Base-by-base conservation (phyloP, 2,797 vertebrate genomes). In the Hemitrygon akajei region DNA sequence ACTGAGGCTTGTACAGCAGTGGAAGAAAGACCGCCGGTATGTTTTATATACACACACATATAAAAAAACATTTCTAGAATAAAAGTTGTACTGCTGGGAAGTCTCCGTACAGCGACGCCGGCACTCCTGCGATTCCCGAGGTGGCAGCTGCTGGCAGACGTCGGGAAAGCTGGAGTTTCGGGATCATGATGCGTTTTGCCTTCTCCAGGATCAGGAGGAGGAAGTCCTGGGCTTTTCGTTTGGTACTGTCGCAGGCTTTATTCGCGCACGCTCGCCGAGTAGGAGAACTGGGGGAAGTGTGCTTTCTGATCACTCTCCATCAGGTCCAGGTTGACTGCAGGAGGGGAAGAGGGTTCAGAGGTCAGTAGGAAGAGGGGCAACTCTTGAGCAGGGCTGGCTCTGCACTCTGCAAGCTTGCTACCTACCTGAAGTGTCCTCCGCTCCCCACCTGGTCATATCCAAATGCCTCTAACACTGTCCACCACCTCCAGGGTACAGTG, bases 211-310 rank as follows among this genome's bases (percentile, higher is more conserved):
- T 82, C 16, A 47, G 34, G 80, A 84, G 40, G 60, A 89, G 86
- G 34, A 89, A 22, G 63, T 86, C 82, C 82, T 86, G n/a, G 86
- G 86, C 40, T 2, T 37, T 20, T 20, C 66, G 66, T 34, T 69
- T 89, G 60, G 63, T 69, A 69, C 34, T 20, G 30, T 22, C 34
- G 86, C 82, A 22, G 86, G 16, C 12, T n/a, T 98, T 97, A 98
- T 96, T 99, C 98, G 93, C 98, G 97, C 96, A 98, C 98, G 96
- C 96, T 97, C 96, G 98, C 98, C 0, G 98, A 98, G 96, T 98
- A 99, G 94, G 98, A 99, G 96, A 99, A 99, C 96, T 99, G 98
- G 86, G 98, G 98, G 95, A 99, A 99, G 96, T 99, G 98, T 18
- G 98, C 97, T 94, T 97, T 97, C 95, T 98, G 97, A 95, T 98